phyloP scores from a whole-genome alignment of 2,888 invertebrate species.

The Punctoribates punctum region DNA sequence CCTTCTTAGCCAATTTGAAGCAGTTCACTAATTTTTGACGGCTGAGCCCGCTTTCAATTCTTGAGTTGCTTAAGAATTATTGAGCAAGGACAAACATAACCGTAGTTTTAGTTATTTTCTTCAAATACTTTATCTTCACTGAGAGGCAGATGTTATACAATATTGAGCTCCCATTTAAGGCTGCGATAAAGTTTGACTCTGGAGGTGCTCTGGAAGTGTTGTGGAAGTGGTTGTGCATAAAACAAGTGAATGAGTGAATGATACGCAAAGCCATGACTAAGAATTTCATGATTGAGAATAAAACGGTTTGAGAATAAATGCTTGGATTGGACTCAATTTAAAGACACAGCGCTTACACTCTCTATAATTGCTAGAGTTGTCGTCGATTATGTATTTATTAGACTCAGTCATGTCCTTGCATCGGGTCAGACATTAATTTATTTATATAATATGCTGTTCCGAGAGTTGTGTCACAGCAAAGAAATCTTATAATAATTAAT shows the following conservation, averaged over 20 bases:
- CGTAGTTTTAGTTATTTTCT: too few relatives aligned
- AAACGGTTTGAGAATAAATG: neutral
- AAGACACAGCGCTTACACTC: neutral
- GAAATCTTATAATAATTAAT: too few relatives aligned
- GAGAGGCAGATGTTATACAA: too few relatives aligned
- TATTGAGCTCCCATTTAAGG: too few relatives aligned
- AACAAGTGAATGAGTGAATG: constrained; percentile 35
- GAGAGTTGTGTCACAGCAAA: neutral
- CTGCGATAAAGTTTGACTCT: neutral
- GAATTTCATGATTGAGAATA: constrained; percentile 37
- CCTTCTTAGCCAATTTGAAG: too few relatives aligned
- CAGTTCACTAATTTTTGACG: too few relatives aligned
- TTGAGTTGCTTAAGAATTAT: too few relatives aligned
- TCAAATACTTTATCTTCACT: too few relatives aligned
- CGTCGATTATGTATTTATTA: constrained; percentile 15
- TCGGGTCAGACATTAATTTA: constrained; percentile 31
- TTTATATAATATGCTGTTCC: neutral
- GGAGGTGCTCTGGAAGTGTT: neutral
- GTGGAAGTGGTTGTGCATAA: constrained; percentile 29
- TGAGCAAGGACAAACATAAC: too few relatives aligned
- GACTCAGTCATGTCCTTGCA: constrained; percentile 25
- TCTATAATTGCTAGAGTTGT: constrained; percentile 3
- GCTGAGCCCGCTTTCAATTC: too few relatives aligned
- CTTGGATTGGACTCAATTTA: neutral
- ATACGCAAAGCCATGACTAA: constrained; percentile 38